Base-by-base conservation (phyloP, 2,113 vertebrate genomes). In the Sigmodon hispidus region DNA sequence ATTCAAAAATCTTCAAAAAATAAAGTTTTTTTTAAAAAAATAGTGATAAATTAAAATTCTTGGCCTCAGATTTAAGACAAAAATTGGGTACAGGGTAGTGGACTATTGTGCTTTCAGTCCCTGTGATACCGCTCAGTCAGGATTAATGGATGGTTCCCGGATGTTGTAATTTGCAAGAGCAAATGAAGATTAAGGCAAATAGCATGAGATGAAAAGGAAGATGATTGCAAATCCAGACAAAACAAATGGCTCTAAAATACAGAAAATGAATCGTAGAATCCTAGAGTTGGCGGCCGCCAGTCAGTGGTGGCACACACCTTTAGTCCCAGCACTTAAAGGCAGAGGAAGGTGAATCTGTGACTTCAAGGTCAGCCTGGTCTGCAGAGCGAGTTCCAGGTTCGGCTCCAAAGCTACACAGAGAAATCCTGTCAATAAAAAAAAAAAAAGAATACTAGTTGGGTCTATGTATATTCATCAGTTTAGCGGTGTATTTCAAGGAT, bases 101-200 rank as follows among this genome's bases (percentile, higher is more conserved):
- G 34, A 7, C 43, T 0, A 0, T 7, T 48, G 7, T 7, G 4
- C 13, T 24, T 1, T 86, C 57, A 31, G 45, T 77, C 59, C 21
- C n/a, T 12, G 1, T 7, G 80, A 40, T 36, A 59, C 29, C 3
- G 4, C 5, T 12, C 2, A 0, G 17, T 87, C 36, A 4, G 31
- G 31, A 3, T 24, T 43, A 12, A 55, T 34, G 22, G 12, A 6
- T 34, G 21, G 15, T 48, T 16, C 79, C 57, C n/a, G 63, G 34
- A 17, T 80, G 31, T 2, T 43, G 36, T 45, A 12, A 29, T 17
- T 43, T 57, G n/a, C 2, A 29, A 40, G 22, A 40, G 34, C 59
- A 48, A 63, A 63, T 16, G 16, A 31, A 43, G 24, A 29, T 40
- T 17, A 61, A 84, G 40, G 15, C 26, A 31, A 61, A 45, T 45